Evolutionary conservation across 2,113 vertebrate species (phyloP).

Genomic region (Chascanopsetta lugubris): DNA sequence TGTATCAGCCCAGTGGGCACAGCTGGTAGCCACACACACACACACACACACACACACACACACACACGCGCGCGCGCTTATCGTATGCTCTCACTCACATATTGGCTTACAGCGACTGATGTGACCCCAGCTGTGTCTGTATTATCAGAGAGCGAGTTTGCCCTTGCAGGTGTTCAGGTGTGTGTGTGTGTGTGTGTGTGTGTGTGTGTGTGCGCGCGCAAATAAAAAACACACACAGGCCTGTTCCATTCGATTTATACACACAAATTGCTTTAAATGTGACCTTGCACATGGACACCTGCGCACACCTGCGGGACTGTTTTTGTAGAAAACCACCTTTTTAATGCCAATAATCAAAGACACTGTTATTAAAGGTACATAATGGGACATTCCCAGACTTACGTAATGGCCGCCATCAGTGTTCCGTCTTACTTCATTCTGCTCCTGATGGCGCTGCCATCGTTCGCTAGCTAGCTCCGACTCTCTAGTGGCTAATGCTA

Average conservation of each 20-base stretch:
- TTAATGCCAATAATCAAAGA: no score
- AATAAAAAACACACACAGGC: constrained; percentile 11
- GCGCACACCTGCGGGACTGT: no score
- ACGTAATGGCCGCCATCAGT: no score
- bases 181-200: no score
- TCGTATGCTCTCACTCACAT: not conserved
- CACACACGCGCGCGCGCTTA: constrained; percentile 24
- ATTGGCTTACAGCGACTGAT: constrained; percentile 37
- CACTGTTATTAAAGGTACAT: no score
- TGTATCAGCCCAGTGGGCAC: constrained; percentile 51
- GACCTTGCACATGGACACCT: not conserved
- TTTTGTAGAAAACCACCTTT: no score
- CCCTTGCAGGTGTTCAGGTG: constrained; percentile 39
- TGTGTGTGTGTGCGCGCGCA: no score
- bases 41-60: constrained; percentile 16
- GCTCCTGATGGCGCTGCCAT: no score
- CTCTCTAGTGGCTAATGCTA: no score
- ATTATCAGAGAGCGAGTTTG: constrained; percentile 43
- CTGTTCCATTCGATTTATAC: constrained; percentile 1
- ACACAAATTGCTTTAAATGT: constrained; percentile 12
- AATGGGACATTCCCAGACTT: no score
- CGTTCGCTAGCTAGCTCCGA: no score
- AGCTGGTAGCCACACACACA: constrained; percentile 50
- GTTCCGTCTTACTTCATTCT: no score
- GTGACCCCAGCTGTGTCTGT: constrained; percentile 58